Base-by-base conservation (phyloP, 2,888 invertebrate species). In the Machimus atricapillus region DNA sequence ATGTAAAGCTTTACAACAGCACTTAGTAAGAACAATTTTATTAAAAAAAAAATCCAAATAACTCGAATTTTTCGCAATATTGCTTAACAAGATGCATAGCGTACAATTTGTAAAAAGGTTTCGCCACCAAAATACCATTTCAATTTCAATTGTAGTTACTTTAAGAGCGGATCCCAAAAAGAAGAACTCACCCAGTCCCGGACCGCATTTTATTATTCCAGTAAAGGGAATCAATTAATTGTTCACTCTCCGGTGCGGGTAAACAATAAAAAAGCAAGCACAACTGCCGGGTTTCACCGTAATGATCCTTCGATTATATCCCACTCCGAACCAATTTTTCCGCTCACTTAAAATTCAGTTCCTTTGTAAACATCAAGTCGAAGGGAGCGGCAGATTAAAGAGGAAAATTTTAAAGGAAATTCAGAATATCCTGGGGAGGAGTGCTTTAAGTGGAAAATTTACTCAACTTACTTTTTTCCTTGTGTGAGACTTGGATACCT, bases 241-340 rank as follows among this genome's bases (percentile, higher is more conserved):
- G 66, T 66, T 66, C 66, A 66, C 66, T 66, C 66, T 66, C 27
- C 66, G 66, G 66, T 66, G 66, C 66, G 66, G 66, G 66, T 66
- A 66, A 66, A 66, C 66, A 66, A 66, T 66, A 66, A 66, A 66
- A 56, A 66, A 66, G 66, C 12, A 66, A 66, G 66, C 66, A 66
- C 66, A 82, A 82, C 58, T 82, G 58, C 82, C 56, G 31, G 58
- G 58, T 82, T 82, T 82, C 82, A 27, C 37, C 58, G 37, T 82
- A 82, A 82, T 82, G 82, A 82, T 82, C 37, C 82, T 82, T 82
- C 82, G 82, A 82, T 82, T 82, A 82, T 66, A 58, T 52, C 66
- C 82, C 82, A 82, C 58, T 82, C 58, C 58, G 58, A 82, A 66
- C 58, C 82, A 82, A 82, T 82, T 82, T 82, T 58, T 82, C 82